phyloP scores from a whole-genome alignment of 2,888 invertebrate genomes.

The Slavum lentiscoides region DNA sequence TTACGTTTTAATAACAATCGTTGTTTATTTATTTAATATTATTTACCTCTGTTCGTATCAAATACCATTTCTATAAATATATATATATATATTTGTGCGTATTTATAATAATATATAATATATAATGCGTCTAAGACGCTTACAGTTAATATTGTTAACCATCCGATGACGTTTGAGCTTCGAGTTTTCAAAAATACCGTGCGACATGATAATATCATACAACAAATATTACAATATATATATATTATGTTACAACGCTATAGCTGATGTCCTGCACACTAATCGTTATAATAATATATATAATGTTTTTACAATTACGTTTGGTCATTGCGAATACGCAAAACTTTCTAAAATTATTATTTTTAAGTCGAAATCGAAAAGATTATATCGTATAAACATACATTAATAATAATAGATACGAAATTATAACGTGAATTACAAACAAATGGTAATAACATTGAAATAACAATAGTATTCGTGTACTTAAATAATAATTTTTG shows the following conservation, averaged over 20 bases:
- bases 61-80: constrained; percentile 1
- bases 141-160: not conserved
- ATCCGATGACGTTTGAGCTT: constrained; percentile 37
- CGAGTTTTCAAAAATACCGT: constrained; percentile 5
- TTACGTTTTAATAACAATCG: not conserved
- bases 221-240: not conserved
- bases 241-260: not conserved
- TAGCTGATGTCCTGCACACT: not conserved
- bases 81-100: too few species aligned
- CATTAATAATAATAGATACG: not conserved
- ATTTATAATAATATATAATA: not conserved
- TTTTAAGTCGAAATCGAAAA: not conserved
- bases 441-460: not conserved
- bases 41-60: constrained; percentile 1
- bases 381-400: not conserved
- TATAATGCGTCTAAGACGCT: not conserved
- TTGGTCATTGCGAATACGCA: constrained; percentile 30
- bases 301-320: not conserved
- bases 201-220: not conserved
- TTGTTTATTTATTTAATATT: not conserved
- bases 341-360: constrained; percentile 20
- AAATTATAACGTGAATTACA: constrained; percentile 10
- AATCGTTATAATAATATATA: constrained; percentile 3
- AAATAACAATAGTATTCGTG: constrained; percentile 4
- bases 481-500: constrained; percentile 26